Evolutionary conservation across 2,888 invertebrate species (phyloP).

Genomic region (Lydus trimaculatus): DNA sequence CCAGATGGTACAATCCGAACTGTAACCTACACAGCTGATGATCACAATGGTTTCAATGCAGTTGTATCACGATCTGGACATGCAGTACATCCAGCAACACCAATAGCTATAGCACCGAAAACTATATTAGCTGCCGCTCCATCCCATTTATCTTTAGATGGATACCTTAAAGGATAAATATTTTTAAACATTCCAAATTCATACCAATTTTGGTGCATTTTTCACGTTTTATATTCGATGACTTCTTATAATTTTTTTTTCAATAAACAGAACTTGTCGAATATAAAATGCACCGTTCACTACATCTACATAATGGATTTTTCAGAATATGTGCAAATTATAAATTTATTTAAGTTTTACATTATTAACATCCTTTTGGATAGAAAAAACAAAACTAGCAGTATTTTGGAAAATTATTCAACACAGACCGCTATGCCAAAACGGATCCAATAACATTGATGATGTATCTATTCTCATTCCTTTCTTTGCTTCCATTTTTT

Average conservation of each 20-base stretch:
- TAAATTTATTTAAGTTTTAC: constrained; percentile 21
- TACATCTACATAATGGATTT: constrained; percentile 1
- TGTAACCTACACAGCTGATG: constrained; percentile 67
- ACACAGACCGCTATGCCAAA: constrained; percentile 23
- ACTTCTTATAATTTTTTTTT: constrained; percentile 21
- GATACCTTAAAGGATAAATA: constrained; percentile 51
- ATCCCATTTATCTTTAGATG: constrained; percentile 40
- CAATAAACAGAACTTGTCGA: constrained; percentile 21
- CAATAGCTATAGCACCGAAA: constrained; percentile 49
- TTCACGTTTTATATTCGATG: constrained; percentile 12
- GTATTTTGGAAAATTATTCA: not conserved
- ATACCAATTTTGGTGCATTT: constrained; percentile 20
- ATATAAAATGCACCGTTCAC: constrained; percentile 21
- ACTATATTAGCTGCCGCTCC: constrained; percentile 49
- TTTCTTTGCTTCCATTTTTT: constrained; percentile 16
- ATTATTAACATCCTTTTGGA: constrained; percentile 6
- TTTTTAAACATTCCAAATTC: not conserved
- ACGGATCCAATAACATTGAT: constrained; percentile 14
- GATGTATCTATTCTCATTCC: constrained; percentile 7
- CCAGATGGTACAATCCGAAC: constrained; percentile 66
- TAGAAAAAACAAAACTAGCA: not conserved
- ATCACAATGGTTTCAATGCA: constrained; percentile 64
- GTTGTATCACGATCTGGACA: constrained; percentile 63
- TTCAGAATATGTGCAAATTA: constrained; percentile 22
- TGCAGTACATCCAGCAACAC: constrained; percentile 63